phyloP scores from a whole-genome alignment of 2,888 invertebrate species.

The Drosophila stalkeri region DNA sequence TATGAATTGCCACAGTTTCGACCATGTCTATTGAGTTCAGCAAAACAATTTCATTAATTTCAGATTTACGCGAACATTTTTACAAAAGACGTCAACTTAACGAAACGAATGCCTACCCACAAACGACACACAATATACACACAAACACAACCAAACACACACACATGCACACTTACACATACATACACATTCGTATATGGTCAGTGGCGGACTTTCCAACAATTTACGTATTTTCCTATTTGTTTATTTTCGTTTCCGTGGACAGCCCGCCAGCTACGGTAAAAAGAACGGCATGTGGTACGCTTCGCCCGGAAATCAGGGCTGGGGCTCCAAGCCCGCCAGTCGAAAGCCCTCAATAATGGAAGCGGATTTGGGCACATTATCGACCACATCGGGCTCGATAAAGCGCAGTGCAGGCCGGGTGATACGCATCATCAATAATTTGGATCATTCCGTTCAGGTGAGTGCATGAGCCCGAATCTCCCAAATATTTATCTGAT shows the following conservation, averaged over 20 bases:
- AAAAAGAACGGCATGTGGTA: conserved; percentile 96
- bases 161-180: conserved; percentile 8
- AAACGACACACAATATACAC: conserved; percentile 22
- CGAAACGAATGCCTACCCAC: conserved; percentile 24
- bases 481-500: neutral
- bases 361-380: conserved; percentile 90
- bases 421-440: conserved; percentile 96
- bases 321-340: conserved; percentile 89
- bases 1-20: conserved; percentile 23
- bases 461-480: conserved; percentile 85
- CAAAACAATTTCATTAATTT: conserved; percentile 81
- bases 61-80: conserved; percentile 76
- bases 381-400: conserved; percentile 87
- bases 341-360: conserved; percentile 94
- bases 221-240: conserved; percentile 45
- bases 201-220: conserved; percentile 42
- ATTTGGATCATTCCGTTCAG: conserved; percentile 96
- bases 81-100: conserved; percentile 60
- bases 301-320: conserved; percentile 87
- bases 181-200: conserved; percentile 17
- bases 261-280: conserved; percentile 94
- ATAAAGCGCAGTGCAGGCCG: conserved; percentile 93
- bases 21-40: conserved; percentile 61
- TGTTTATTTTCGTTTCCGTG: conserved; percentile 44
- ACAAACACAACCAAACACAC: conserved; percentile 11